A percentile compares a stretch with the other conserved stretches of the same genome.
Evolutionary conservation across 1,140 invertebrate species (phyloP).

Genomic region (Sminthurinus signatus): DNA sequence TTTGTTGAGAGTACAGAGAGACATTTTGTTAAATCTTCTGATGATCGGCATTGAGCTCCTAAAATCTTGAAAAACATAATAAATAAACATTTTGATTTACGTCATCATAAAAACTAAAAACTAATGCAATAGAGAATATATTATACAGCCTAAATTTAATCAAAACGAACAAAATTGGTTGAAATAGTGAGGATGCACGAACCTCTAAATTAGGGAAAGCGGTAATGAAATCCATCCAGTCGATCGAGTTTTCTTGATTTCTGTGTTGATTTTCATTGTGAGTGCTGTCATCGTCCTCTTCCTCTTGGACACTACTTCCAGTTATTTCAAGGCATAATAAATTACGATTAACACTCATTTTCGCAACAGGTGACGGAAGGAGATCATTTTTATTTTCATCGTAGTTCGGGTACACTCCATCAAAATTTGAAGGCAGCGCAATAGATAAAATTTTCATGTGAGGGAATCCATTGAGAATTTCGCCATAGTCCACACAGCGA

Average conservation of each 20-base stretch:
- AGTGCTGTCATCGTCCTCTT: not conserved
- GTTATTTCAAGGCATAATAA: not conserved
- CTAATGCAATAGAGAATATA: too few species aligned
- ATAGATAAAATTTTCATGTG: not conserved
- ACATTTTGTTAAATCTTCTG: not conserved
- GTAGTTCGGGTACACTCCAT: not conserved
- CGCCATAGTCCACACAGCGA: not conserved
- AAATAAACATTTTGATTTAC: not conserved
- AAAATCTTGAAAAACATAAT: not conserved
- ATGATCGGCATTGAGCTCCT: not conserved
- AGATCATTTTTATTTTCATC: not conserved
- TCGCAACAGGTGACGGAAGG: not conserved
- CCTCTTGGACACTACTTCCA: not conserved
- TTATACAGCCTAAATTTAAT: too few species aligned
- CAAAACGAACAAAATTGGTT: too few species aligned
- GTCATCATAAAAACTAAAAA: not conserved
- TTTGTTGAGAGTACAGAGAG: not conserved
- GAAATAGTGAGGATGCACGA: too few species aligned
- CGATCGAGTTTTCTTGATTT: not conserved
- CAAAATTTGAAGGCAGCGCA: not conserved
- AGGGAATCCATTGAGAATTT: not conserved
- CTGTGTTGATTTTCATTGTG: not conserved
- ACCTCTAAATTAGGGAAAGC: constrained; percentile 4
- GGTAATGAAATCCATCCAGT: not conserved
- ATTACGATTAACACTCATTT: not conserved